Evolutionary conservation across 2,113 vertebrate genomes (phyloP).

Genomic region (Ptychochromis oligacanthus): DNA sequence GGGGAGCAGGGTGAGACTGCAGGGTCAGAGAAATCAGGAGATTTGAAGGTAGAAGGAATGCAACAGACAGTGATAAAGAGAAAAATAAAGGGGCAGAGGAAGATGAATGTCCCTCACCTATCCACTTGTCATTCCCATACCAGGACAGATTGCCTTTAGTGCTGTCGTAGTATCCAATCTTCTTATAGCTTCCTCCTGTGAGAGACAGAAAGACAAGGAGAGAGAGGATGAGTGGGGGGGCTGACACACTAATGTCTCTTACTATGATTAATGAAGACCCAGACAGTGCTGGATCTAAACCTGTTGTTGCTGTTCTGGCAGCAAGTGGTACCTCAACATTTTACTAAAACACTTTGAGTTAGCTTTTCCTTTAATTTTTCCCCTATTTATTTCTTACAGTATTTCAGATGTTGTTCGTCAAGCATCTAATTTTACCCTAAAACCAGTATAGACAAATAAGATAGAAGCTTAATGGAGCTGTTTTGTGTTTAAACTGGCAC

Average conservation of each 20-base stretch:
- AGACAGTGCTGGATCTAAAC: background rate
- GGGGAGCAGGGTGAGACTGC: background rate
- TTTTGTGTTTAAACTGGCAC: too few relatives aligned
- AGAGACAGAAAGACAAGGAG: background rate
- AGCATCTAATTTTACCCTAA: too few relatives aligned
- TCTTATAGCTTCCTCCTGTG: constrained; percentile 91
- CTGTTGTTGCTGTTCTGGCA: background rate
- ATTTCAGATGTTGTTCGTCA: background rate
- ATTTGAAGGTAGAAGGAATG: constrained; percentile 4
- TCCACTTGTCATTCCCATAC: constrained; percentile 93
- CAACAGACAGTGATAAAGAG: constrained; percentile 37
- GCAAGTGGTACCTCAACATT: too few relatives aligned
- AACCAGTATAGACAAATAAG: too few relatives aligned
- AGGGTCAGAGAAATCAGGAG: constrained; percentile 22
- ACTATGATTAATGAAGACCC: background rate
- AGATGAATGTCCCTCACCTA: constrained; percentile 80
- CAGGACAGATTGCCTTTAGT: constrained; percentile 94
- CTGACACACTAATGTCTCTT: background rate
- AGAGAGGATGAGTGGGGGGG: background rate
- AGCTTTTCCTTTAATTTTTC: background rate
- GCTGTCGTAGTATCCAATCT: constrained; percentile 96
- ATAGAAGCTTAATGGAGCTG: too few relatives aligned
- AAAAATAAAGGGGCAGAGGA: constrained; percentile 2
- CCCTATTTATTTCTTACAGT: too few relatives aligned
- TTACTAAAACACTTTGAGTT: too few relatives aligned